A percentile compares a stretch with the other conserved stretches of the same genome.
phyloP scores from a whole-genome alignment of 2,888 invertebrate species.

The Asteroscopus sphinx region DNA sequence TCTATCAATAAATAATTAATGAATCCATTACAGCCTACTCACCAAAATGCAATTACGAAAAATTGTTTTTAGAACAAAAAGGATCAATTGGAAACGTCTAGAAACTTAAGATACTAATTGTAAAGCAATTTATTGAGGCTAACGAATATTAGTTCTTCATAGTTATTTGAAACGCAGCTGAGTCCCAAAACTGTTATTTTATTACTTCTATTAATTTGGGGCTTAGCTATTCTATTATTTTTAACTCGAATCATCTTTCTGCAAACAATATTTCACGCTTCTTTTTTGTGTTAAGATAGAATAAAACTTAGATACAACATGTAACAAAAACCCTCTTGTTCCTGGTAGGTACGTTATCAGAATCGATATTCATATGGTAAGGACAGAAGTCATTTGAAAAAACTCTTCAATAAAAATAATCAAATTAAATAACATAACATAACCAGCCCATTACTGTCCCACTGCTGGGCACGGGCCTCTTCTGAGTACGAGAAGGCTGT shows the following conservation, averaged over 20 bases:
- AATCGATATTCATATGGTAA: no score
- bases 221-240: conserved; percentile 32
- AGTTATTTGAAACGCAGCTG: conserved; percentile 30
- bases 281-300: not conserved
- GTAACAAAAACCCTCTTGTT: no score
- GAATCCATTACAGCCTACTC: conserved; percentile 7
- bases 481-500: no score
- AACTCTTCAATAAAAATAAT: no score
- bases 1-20: conserved; percentile 12
- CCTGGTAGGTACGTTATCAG: no score
- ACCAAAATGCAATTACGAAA: conserved; percentile 36
- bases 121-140: conserved; percentile 33
- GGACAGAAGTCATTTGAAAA: no score
- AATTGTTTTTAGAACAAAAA: conserved; percentile 10
- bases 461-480: no score
- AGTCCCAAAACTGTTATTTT: conserved; percentile 25
- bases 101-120: conserved; percentile 22
- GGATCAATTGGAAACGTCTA: conserved; percentile 3
- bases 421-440: no score
- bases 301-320: no score
- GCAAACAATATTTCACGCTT: conserved; percentile 20
- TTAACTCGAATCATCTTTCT: conserved; percentile 29
- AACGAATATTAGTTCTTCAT: conserved; percentile 40
- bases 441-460: no score
- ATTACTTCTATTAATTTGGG: conserved; percentile 36